Evolutionary conservation across 2,113 vertebrate species (phyloP).

Genomic region (Perccottus glenii): DNA sequence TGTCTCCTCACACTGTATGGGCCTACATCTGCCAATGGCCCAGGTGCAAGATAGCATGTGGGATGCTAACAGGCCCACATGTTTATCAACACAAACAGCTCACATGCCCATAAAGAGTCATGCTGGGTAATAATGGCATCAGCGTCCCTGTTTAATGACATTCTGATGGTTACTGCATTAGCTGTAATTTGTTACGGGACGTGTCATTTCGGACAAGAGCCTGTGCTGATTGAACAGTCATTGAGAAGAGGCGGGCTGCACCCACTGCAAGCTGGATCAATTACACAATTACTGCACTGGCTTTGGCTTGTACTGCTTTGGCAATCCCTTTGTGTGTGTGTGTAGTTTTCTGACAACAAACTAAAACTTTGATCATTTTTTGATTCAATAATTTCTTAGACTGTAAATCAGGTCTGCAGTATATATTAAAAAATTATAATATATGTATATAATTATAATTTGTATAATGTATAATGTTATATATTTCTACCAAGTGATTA

Average conservation of each 20-base stretch:
- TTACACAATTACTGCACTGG: slow-evolving; percentile 65
- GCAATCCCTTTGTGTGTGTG: slow-evolving; percentile 15
- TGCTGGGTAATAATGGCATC: slow-evolving; percentile 65
- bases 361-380: no score
- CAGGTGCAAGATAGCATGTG: slow-evolving; percentile 67
- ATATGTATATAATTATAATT: no score
- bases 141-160: slow-evolving; percentile 72
- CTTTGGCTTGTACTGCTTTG: slow-evolving; percentile 43
- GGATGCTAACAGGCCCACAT: slow-evolving; percentile 36
- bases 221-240: slow-evolving; percentile 72
- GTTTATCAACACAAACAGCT: slow-evolving; percentile 30
- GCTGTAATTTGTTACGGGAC: slow-evolving; percentile 80
- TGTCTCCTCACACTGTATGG: not conserved
- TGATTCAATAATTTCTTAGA: no score
- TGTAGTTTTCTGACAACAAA: slow-evolving; percentile 2
- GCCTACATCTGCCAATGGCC: slow-evolving; percentile 31
- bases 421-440: no score
- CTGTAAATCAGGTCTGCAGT: no score
- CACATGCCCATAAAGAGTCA: slow-evolving; percentile 44
- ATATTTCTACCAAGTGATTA: no score
- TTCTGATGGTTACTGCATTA: slow-evolving; percentile 83
- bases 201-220: slow-evolving; percentile 77
- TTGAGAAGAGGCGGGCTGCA: slow-evolving; percentile 65
- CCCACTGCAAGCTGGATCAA: slow-evolving; percentile 56
- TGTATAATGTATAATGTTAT: no score